A percentile compares a stretch with the other conserved stretches of the same genome.
Conservation (phyloP, 1,140 invertebrate species). For the Hylaeus volcanicus region DNA sequence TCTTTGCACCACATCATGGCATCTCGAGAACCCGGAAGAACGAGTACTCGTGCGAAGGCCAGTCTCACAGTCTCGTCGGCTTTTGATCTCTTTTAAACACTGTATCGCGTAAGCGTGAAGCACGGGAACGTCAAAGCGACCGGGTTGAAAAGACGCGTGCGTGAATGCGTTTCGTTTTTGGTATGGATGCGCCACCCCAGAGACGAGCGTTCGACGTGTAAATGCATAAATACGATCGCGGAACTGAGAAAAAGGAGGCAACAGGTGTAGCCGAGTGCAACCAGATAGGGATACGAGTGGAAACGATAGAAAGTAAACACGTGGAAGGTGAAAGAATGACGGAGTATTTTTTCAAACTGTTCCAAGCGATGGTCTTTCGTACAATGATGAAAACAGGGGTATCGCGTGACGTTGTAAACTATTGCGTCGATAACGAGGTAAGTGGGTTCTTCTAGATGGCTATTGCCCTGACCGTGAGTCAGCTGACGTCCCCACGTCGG, state of each 20-base stretch:
- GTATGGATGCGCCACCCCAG: neutral
- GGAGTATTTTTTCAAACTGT: too few species aligned
- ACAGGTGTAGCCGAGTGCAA: constrained; percentile 34
- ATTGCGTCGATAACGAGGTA: too few species aligned
- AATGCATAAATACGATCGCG: constrained; percentile 26
- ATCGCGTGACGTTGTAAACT: too few species aligned
- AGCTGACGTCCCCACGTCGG: too few species aligned
- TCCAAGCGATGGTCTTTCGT: too few species aligned
- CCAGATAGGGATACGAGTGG: neutral
- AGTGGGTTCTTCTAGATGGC: too few species aligned
- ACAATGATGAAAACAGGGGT: too few species aligned
- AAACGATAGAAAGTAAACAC: neutral
- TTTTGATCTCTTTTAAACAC: constrained; percentile 31
- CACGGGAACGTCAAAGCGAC: neutral
- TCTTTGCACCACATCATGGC: neutral
- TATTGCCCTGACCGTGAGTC: too few species aligned
- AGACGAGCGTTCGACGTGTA: constrained; percentile 6
- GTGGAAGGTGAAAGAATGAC: neutral
- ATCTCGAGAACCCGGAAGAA: neutral
- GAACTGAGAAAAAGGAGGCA: constrained; percentile 17
- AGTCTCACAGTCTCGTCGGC: neutral
- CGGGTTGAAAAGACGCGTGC: constrained; percentile 1
- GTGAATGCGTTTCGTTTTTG: neutral
- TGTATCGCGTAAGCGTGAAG: neutral
- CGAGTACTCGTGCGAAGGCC: neutral